Percentiles rank a stretch among this genome's conserved stretches.
phyloP scores from a whole-genome alignment of 1,140 invertebrate species.

The Bombus sylvicola region DNA sequence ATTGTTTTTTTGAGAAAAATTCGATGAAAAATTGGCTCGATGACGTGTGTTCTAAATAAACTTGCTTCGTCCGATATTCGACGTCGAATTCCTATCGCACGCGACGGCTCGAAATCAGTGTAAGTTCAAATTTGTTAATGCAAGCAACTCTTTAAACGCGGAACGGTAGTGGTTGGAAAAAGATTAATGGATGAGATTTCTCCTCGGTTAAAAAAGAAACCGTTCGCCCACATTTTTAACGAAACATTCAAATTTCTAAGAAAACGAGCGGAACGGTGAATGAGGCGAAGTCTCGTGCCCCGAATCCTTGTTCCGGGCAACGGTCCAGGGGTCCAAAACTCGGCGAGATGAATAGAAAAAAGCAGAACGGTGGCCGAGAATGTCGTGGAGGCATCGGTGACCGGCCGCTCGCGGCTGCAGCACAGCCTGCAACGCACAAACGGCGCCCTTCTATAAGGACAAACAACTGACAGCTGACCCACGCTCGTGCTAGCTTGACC shows the following conservation, averaged over 20 bases:
- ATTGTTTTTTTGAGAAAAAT: background rate
- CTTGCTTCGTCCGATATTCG: background rate
- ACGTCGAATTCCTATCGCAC: background rate
- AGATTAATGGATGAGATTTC: background rate
- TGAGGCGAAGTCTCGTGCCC: slow-evolving; percentile 37
- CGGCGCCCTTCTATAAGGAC: slow-evolving; percentile 71
- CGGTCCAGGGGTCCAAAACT: slow-evolving; percentile 33
- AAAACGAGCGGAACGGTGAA: slow-evolving; percentile 28
- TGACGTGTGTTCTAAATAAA: background rate
- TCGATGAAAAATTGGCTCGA: background rate
- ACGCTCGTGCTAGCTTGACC: slow-evolving; percentile 79
- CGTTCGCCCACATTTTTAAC: background rate
- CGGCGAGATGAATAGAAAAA: slow-evolving; percentile 46
- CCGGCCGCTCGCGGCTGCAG: slow-evolving; percentile 18
- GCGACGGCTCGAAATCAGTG: background rate
- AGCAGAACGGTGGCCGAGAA: slow-evolving; percentile 25
- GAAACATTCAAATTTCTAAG: background rate
- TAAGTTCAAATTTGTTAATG: too few relatives aligned
- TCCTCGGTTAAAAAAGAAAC: background rate
- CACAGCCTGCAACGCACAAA: slow-evolving; percentile 66
- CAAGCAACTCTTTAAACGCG: background rate
- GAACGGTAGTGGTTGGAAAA: background rate
- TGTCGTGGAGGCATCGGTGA: slow-evolving; percentile 15
- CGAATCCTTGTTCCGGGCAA: slow-evolving; percentile 25
- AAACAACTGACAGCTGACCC: slow-evolving; percentile 82